Percentiles rank a stretch among this genome's conserved stretches.
Evolutionary conservation across 2,888 invertebrate genomes (phyloP).

Genomic region (Odontocolon sp.): DNA sequence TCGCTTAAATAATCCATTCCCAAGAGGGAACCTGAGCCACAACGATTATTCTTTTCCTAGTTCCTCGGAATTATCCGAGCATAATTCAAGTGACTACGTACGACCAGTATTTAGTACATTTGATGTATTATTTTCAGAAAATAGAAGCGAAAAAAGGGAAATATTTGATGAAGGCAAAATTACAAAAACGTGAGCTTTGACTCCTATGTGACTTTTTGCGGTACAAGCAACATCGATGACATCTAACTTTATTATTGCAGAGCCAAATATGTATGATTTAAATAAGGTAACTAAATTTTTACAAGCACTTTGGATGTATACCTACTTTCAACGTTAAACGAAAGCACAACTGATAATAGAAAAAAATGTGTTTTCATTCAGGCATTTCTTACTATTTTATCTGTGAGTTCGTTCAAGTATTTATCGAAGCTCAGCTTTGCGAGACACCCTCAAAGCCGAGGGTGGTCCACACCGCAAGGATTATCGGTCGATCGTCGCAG

Average conservation of each 20-base stretch:
- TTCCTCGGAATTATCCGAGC: not conserved
- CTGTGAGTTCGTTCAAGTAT: slow-evolving; percentile 20
- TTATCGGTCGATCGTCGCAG: slow-evolving; percentile 30
- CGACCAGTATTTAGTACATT: not conserved
- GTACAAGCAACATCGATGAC: too few species aligned
- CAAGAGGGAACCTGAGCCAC: slow-evolving; percentile 51
- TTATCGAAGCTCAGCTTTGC: slow-evolving; percentile 15
- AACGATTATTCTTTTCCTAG: slow-evolving; percentile 10
- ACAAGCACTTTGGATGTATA: too few species aligned
- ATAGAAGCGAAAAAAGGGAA: not conserved
- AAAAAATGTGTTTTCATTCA: too few species aligned
- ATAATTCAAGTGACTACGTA: slow-evolving; percentile 8
- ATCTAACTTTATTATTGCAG: too few species aligned
- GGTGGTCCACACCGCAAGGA: slow-evolving; percentile 19
- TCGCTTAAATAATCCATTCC: slow-evolving; percentile 71
- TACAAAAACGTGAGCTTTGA: too few species aligned
- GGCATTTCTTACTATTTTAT: slow-evolving; percentile 28
- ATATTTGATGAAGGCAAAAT: too few species aligned
- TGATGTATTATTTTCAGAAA: not conserved
- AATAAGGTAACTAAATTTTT: too few species aligned
- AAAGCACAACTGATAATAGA: too few species aligned
- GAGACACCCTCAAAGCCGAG: slow-evolving; percentile 1
- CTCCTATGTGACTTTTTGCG: too few species aligned
- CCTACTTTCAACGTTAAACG: too few species aligned
- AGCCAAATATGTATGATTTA: too few species aligned